phyloP scores from a whole-genome alignment of 2,888 invertebrate species.

The Thecocarcelia acutangulata region DNA sequence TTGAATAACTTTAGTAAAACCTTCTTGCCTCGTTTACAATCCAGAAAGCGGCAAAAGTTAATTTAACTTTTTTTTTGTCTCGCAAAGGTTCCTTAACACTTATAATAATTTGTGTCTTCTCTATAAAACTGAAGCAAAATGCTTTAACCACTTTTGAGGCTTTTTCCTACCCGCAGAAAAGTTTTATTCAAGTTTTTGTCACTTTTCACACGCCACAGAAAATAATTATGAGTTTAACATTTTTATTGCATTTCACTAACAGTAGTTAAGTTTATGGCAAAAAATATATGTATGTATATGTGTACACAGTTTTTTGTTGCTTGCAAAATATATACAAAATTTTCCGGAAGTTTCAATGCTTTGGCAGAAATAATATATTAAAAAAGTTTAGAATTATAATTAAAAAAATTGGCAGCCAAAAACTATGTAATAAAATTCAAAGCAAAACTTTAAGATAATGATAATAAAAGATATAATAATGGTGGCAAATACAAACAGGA shows the following conservation, averaged over 20 bases:
- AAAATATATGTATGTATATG: too few relatives aligned
- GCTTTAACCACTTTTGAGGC: not conserved
- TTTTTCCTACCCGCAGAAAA: not conserved
- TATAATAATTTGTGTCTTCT: not conserved
- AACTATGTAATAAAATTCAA: not conserved
- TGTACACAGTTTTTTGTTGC: too few relatives aligned
- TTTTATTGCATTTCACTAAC: slow-evolving; percentile 1
- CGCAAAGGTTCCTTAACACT: too few relatives aligned
- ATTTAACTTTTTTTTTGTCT: not conserved
- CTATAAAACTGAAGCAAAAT: not conserved
- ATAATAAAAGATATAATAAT: not conserved
- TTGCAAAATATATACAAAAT: too few relatives aligned
- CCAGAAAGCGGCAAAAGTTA: not conserved
- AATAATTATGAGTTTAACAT: slow-evolving; percentile 25
- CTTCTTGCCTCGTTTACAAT: too few relatives aligned
- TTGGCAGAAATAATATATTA: not conserved
- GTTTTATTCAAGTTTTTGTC: not conserved
- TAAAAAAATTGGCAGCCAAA: not conserved
- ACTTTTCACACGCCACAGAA: slow-evolving; percentile 14
- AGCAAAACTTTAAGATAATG: not conserved
- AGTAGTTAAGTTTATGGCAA: not conserved
- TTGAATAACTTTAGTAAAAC: too few relatives aligned
- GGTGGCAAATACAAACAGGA: not conserved
- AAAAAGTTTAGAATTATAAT: slow-evolving; percentile 2
- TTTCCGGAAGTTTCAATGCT: not conserved